Conservation (phyloP, 2,888 invertebrate species). For the Netelia fuscicornis region DNA sequence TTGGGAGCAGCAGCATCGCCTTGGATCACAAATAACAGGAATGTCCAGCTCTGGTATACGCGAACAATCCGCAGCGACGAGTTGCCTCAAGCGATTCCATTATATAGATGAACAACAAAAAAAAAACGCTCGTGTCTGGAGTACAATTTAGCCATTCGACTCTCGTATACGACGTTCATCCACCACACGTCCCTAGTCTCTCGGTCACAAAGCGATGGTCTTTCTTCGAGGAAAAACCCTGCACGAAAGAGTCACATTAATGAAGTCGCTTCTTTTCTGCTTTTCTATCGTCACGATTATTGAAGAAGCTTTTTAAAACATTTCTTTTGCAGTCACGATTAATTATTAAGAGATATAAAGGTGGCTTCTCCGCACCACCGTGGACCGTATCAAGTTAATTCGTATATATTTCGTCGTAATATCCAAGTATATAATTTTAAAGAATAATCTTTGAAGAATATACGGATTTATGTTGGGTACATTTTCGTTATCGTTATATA, state of each 20-base stretch:
- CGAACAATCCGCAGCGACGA: slow-evolving; percentile 4
- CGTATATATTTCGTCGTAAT: slow-evolving; percentile 55
- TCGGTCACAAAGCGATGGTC: neutral
- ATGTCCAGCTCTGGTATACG: neutral
- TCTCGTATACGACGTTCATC: slow-evolving; percentile 38
- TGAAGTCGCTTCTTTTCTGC: slow-evolving; percentile 17
- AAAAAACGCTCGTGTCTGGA: neutral
- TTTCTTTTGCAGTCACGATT: slow-evolving; percentile 51
- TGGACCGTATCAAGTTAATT: slow-evolving; percentile 59
- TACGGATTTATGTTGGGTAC: slow-evolving; percentile 55
- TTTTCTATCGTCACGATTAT: slow-evolving; percentile 37
- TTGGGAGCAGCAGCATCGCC: slow-evolving; percentile 15
- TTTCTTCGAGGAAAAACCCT: neutral
- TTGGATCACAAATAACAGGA: slow-evolving; percentile 1
- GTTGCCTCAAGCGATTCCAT: neutral
- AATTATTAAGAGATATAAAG: slow-evolving; percentile 57
- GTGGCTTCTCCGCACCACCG: slow-evolving; percentile 25
- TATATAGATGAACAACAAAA: neutral
- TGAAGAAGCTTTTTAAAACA: slow-evolving; percentile 63
- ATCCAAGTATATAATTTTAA: slow-evolving; percentile 55
- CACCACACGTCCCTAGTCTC: neutral
- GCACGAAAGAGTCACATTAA: too few species aligned
- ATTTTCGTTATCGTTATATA: slow-evolving; percentile 42
- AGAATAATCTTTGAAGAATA: slow-evolving; percentile 66
- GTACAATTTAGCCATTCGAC: slow-evolving; percentile 9